These are phyloP conservation scores for Lordiphosa stackelbergi DNA, from an alignment of 1,140 invertebrate genomes.

Conservation along the genomic window DNA sequence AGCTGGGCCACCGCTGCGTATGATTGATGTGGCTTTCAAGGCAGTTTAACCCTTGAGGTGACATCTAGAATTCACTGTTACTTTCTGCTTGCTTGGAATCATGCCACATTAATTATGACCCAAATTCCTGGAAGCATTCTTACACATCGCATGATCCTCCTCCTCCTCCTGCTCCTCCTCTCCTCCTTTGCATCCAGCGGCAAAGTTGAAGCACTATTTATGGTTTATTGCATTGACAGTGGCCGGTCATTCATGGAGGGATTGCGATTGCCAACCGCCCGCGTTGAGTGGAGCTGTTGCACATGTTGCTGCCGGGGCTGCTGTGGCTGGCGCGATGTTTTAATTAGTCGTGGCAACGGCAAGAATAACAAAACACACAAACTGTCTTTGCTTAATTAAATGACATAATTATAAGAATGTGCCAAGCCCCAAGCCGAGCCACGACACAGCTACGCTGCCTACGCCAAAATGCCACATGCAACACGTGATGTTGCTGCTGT, in stretches of 20 bases:
- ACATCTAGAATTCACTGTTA: slow-evolving; percentile 21
- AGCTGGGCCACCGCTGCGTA: slow-evolving; percentile 74
- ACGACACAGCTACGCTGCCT: slow-evolving; percentile 41
- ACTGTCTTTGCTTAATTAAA: slow-evolving; percentile 77
- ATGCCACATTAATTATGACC: slow-evolving; percentile 77
- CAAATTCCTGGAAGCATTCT: slow-evolving; percentile 76
- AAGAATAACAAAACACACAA: slow-evolving; percentile 29
- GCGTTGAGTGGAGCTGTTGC: slow-evolving; percentile 36
- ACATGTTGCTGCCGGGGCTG: slow-evolving; percentile 24
- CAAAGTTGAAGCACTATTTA: slow-evolving; percentile 55
- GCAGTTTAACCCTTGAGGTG: slow-evolving; percentile 11
- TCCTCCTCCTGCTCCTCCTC: not conserved
- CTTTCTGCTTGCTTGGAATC: slow-evolving; percentile 43
- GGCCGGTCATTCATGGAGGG: slow-evolving; percentile 38
- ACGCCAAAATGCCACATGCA: slow-evolving; percentile 69
- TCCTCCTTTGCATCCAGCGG: slow-evolving; percentile 19
- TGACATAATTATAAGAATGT: slow-evolving; percentile 77
- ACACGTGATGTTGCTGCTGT: slow-evolving; percentile 70
- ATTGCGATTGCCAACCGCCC: slow-evolving; percentile 45
- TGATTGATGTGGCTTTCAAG: slow-evolving; percentile 73
- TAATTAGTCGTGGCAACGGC: slow-evolving; percentile 70
- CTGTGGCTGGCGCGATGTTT: slow-evolving; percentile 70
- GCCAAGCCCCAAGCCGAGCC: slow-evolving; percentile 38
- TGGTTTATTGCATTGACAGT: slow-evolving; percentile 42
- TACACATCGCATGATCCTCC: slow-evolving; percentile 64